Conservation (phyloP, 2,888 invertebrate genomes). For the Antheraea yamamai region DNA sequence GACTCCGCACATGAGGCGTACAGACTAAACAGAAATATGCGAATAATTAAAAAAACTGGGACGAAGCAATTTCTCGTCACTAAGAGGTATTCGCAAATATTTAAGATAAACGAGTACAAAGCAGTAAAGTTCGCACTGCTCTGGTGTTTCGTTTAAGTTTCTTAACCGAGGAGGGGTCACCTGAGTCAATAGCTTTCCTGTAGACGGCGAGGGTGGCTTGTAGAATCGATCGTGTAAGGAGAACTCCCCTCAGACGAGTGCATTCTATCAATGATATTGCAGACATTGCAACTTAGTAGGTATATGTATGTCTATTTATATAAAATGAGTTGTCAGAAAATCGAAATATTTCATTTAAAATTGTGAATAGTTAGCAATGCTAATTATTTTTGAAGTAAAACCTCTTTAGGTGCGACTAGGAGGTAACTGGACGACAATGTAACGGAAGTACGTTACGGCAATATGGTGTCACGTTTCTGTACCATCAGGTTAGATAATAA, state of each 20-base stretch:
- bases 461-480: no score
- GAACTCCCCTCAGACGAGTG: constrained; percentile 46
- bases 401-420: no score
- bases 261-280: constrained; percentile 53
- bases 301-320: neutral
- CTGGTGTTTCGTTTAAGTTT: constrained; percentile 6
- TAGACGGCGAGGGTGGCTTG: constrained; percentile 53
- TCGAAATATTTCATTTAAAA: neutral
- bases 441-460: no score
- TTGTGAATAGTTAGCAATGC: neutral
- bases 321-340: neutral
- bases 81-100: constrained; percentile 20
- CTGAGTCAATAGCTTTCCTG: constrained; percentile 49
- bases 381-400: neutral
- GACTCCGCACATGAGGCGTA: constrained; percentile 13
- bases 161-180: constrained; percentile 34
- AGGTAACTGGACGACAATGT: no score
- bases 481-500: no score
- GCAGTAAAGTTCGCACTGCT: constrained; percentile 13
- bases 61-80: constrained; percentile 18
- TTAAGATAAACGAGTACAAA: constrained; percentile 15
- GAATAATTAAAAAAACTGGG: constrained; percentile 22
- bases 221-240: constrained; percentile 60
- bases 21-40: constrained; percentile 10
- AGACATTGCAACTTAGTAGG: constrained; percentile 12